Conservation (phyloP, 2,113 vertebrate genomes). For the Mellivora capensis region DNA sequence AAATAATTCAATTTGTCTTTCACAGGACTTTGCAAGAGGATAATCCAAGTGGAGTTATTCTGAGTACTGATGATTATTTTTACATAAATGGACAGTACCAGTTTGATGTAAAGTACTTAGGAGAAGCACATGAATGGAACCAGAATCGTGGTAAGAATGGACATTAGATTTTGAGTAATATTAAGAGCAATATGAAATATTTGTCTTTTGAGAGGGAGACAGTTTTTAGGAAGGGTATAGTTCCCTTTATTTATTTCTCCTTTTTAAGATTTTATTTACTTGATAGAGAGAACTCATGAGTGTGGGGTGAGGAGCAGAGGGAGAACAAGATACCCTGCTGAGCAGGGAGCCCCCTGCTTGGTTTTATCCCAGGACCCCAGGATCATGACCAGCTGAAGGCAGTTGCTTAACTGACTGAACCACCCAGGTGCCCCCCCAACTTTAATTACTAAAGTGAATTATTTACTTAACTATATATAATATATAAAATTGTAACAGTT, state of each 20-base stretch:
- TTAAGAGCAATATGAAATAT: background rate
- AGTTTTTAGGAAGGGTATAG: slow-evolving; percentile 20
- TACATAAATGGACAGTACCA: slow-evolving; percentile 85
- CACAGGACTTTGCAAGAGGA: slow-evolving; percentile 89
- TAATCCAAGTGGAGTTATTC: slow-evolving; percentile 89
- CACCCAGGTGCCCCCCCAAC: too few relatives aligned
- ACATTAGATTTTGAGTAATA: background rate
- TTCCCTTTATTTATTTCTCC: background rate
- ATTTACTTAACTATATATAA: background rate
- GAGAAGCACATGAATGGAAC: slow-evolving; percentile 96
- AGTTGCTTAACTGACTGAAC: background rate
- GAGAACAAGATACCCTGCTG: background rate
- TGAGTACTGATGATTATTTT: slow-evolving; percentile 97
- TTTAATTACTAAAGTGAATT: background rate
- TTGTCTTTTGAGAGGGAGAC: background rate
- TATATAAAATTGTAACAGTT: background rate
- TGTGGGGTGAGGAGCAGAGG: background rate
- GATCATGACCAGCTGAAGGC: background rate
- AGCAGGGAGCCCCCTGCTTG: background rate
- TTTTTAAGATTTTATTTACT: background rate
- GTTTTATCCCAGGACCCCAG: background rate
- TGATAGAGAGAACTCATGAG: background rate
- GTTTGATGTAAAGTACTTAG: slow-evolving; percentile 86
- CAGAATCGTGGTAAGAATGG: slow-evolving; percentile 89
- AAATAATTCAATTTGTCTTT: slow-evolving; percentile 58